Conservation (phyloP, 2,888 invertebrate species). For the Latheticus oryzae region DNA sequence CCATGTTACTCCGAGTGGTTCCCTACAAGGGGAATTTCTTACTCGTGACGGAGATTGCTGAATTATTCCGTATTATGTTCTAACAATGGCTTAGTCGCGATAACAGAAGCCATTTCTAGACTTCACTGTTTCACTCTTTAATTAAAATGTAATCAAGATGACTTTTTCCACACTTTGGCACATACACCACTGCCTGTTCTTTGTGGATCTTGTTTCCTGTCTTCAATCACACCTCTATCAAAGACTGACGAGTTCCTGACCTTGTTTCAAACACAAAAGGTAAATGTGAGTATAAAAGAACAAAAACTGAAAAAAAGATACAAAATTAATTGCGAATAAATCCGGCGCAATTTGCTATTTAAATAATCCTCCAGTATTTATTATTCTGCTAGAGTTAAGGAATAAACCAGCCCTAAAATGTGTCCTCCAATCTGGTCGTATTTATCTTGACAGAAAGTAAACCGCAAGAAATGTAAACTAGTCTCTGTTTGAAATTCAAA, state of each 20-base stretch:
- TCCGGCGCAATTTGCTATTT: conserved; percentile 46
- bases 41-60: conserved; percentile 45
- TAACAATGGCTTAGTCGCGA: conserved; percentile 42
- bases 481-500: conserved; percentile 46
- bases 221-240: conserved; percentile 2
- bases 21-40: conserved; percentile 51
- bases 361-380: conserved; percentile 47
- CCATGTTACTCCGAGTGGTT: conserved; percentile 40
- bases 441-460: conserved; percentile 46
- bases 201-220: conserved; percentile 14
- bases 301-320: no score
- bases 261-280: conserved; percentile 21
- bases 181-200: not conserved
- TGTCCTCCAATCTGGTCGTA: conserved; percentile 46
- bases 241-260: no score
- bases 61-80: conserved; percentile 47
- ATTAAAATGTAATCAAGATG: conserved; percentile 42
- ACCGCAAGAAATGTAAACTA: conserved; percentile 45
- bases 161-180: conserved; percentile 20
- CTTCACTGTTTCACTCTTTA: conserved; percentile 40
- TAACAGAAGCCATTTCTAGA: conserved; percentile 41
- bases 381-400: conserved; percentile 43
- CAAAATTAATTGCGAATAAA: conserved; percentile 26
- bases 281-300: no score
- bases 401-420: conserved; percentile 45